Conservation (phyloP, 2,888 invertebrate species). For the Napeogenes inachia region DNA sequence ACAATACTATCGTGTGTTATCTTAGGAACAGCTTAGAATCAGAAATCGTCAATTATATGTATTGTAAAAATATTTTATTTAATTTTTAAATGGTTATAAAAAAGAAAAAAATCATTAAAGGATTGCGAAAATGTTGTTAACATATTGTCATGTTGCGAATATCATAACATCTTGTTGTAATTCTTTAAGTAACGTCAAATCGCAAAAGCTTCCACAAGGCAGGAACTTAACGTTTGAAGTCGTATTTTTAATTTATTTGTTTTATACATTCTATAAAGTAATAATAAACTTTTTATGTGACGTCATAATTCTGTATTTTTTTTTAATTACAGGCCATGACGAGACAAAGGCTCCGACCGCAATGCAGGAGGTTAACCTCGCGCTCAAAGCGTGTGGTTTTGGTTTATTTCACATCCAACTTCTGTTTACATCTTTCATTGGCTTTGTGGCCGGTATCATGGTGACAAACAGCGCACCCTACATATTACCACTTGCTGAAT, state of each 20-base stretch:
- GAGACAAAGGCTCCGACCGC: slow-evolving; percentile 36
- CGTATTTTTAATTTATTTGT: not conserved
- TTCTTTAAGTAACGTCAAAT: not conserved
- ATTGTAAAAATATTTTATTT: too few relatives aligned
- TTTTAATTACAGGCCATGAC: slow-evolving; percentile 27
- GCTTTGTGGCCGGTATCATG: slow-evolving; percentile 40
- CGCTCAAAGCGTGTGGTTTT: slow-evolving; percentile 50
- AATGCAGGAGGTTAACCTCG: slow-evolving; percentile 52
- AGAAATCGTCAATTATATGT: not conserved
- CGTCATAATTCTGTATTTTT: not conserved
- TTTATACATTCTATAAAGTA: not conserved
- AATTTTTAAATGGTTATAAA: too few relatives aligned
- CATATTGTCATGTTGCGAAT: not conserved
- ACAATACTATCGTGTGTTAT: slow-evolving; percentile 4
- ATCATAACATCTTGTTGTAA: not conserved
- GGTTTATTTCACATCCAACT: slow-evolving; percentile 53
- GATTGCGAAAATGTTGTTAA: too few relatives aligned
- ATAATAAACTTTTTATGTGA: not conserved
- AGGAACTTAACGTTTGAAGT: not conserved
- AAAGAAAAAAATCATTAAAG: too few relatives aligned
- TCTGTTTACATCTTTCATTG: slow-evolving; percentile 43
- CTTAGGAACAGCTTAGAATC: not conserved
- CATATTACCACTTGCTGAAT: slow-evolving; percentile 54
- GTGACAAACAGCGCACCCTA: slow-evolving; percentile 49
- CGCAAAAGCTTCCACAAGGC: not conserved